Conservation (phyloP, 2,888 invertebrate genomes). For the Polylopha cassiicola region DNA sequence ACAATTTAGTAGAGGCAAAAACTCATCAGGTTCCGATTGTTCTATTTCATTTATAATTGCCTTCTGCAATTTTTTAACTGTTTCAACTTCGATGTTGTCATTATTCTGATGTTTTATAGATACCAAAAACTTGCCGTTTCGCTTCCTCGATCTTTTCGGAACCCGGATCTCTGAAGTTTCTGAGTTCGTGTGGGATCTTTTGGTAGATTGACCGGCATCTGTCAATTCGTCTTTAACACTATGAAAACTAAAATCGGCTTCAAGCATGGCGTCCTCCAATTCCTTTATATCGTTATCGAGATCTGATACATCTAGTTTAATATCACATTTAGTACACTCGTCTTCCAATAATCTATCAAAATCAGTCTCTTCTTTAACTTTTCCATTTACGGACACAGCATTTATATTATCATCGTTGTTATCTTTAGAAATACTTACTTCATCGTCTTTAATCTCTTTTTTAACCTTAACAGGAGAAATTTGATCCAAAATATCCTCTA, state of each 20-base stretch:
- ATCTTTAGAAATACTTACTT: not conserved
- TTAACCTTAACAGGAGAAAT: not conserved
- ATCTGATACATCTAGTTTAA: not conserved
- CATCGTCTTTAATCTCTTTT: not conserved
- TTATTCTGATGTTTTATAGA: constrained; percentile 27
- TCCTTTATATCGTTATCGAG: constrained; percentile 9
- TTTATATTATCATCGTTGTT: not conserved
- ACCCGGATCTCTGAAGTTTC: not conserved
- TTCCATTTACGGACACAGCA: too few relatives aligned
- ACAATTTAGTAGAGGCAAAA: constrained; percentile 45
- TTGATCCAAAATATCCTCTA: not conserved
- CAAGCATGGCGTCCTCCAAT: constrained; percentile 3
- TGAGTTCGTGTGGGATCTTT: constrained; percentile 22
- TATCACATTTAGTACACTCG: not conserved
- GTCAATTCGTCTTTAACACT: not conserved
- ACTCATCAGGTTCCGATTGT: constrained; percentile 13
- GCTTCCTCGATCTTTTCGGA: constrained; percentile 12
- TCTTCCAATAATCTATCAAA: not conserved
- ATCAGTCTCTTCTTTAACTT: constrained; percentile 1
- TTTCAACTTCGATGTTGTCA: constrained; percentile 24
- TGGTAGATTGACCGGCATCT: constrained; percentile 3
- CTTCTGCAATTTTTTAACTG: constrained; percentile 30
- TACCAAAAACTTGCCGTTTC: constrained; percentile 12
- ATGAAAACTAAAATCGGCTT: constrained; percentile 1
- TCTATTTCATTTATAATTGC: constrained; percentile 34